Percentiles rank a stretch among this genome's conserved stretches.
These are phyloP conservation scores for Sakesphorus luctuosus DNA, from an alignment of 2,113 vertebrate genomes.

Conservation along the genomic window DNA sequence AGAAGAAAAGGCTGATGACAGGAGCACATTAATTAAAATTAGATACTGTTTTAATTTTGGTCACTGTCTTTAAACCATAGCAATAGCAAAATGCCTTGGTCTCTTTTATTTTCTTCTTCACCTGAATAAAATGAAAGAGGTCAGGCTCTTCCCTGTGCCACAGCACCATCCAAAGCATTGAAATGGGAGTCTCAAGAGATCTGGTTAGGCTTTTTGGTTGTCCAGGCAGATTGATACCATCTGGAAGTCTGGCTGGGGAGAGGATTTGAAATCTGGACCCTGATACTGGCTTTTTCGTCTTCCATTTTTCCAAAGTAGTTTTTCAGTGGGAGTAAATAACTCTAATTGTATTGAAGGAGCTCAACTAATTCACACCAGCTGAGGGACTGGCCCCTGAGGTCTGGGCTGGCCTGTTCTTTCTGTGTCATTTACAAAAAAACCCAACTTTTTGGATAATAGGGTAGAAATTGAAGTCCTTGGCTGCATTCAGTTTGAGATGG, in stretches of 20 bases:
- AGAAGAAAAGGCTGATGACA: conserved; percentile 1
- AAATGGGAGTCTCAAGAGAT: neutral
- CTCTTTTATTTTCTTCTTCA: neutral
- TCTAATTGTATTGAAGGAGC: conserved; percentile 56
- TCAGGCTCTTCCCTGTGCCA: neutral
- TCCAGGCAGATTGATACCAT: conserved; percentile 31
- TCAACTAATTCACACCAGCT: conserved; percentile 63
- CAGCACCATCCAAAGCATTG: neutral
- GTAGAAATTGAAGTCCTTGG: neutral
- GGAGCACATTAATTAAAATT: neutral
- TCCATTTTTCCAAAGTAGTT: conserved; percentile 46
- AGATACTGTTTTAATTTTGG: conserved; percentile 17
- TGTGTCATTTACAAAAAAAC: neutral
- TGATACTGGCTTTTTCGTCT: conserved; percentile 10
- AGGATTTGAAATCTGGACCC: conserved; percentile 45
- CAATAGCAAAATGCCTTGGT: neutral
- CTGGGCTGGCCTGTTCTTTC: conserved; percentile 43
- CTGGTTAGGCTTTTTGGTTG: conserved; percentile 25
- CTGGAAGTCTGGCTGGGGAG: conserved; percentile 8
- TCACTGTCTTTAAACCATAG: neutral
- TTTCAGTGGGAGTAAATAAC: conserved; percentile 34
- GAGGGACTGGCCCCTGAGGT: conserved; percentile 45
- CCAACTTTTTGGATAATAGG: neutral
- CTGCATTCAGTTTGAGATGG: neutral
- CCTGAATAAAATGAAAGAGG: neutral